Evolutionary conservation across 2,113 vertebrate species (phyloP).

Genomic region (Dicentrarchus labrax): DNA sequence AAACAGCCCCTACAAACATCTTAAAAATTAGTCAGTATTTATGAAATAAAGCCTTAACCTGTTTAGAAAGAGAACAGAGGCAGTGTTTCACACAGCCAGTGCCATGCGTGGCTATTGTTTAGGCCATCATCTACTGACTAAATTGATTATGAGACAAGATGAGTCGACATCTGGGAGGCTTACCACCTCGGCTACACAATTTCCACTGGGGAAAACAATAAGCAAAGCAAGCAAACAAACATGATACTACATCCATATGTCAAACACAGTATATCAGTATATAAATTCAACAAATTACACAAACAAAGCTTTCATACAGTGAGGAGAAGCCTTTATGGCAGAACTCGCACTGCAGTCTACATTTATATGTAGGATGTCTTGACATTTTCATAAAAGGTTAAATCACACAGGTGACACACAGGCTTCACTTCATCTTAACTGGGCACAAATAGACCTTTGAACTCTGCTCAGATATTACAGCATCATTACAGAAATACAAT

Average conservation of each 20-base stretch:
- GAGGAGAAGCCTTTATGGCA: background rate
- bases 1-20: background rate
- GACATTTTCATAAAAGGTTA: background rate
- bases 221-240: background rate
- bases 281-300: background rate
- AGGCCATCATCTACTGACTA: background rate
- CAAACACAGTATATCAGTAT: background rate
- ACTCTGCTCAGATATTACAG: constrained; percentile 20
- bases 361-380: background rate
- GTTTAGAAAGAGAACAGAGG: too few species aligned
- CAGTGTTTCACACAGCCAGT: background rate
- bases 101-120: background rate
- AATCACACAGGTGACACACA: constrained; percentile 22
- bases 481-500: constrained; percentile 2
- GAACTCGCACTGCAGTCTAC: background rate
- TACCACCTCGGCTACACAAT: background rate
- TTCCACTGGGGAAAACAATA: background rate
- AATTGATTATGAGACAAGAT: constrained; percentile 23
- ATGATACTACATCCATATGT: background rate
- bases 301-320: background rate
- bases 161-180: constrained; percentile 1
- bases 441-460: constrained; percentile 3
- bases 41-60: background rate
- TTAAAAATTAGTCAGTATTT: background rate
- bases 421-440: background rate